Conservation (phyloP, 2,888 invertebrate genomes). For the Emesis furor region DNA sequence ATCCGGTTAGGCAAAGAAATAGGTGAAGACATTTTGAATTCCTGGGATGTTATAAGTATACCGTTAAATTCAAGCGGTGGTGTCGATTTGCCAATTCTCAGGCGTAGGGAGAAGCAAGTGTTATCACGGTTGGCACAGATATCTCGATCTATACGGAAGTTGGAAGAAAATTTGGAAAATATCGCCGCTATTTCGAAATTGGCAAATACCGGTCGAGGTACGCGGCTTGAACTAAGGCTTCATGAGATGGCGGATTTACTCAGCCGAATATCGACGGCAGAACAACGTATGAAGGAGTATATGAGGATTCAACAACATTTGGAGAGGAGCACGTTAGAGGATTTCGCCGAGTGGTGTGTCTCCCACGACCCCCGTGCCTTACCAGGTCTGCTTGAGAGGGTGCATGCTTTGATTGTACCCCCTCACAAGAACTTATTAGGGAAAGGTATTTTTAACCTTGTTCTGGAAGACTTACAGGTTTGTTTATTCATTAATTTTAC, state of each 20-base stretch:
- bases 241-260: slow-evolving; percentile 93
- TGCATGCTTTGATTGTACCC: slow-evolving; percentile 93
- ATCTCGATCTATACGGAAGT: slow-evolving; percentile 81
- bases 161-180: slow-evolving; percentile 83
- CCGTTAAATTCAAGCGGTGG: slow-evolving; percentile 90
- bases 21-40: slow-evolving; percentile 91
- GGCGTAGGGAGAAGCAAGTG: slow-evolving; percentile 93
- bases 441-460: slow-evolving; percentile 86
- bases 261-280: slow-evolving; percentile 92
- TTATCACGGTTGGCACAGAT: slow-evolving; percentile 87
- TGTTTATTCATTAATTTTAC: slow-evolving; percentile 55
- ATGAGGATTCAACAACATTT: slow-evolving; percentile 89
- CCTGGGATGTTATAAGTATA: slow-evolving; percentile 93
- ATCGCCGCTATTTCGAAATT: slow-evolving; percentile 80
- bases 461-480: slow-evolving; percentile 86
- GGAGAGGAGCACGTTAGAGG: slow-evolving; percentile 93
- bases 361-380: slow-evolving; percentile 94
- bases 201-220: slow-evolving; percentile 83
- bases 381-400: slow-evolving; percentile 93
- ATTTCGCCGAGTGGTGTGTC: slow-evolving; percentile 94
- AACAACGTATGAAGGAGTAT: slow-evolving; percentile 92
- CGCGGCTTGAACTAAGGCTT: slow-evolving; percentile 92
- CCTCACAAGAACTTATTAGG: slow-evolving; percentile 86
- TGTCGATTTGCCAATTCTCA: slow-evolving; percentile 92
- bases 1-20: slow-evolving; percentile 92